Evolutionary conservation across 2,113 vertebrate species (phyloP).

Genomic region (Heterotilapia buettikoferi): DNA sequence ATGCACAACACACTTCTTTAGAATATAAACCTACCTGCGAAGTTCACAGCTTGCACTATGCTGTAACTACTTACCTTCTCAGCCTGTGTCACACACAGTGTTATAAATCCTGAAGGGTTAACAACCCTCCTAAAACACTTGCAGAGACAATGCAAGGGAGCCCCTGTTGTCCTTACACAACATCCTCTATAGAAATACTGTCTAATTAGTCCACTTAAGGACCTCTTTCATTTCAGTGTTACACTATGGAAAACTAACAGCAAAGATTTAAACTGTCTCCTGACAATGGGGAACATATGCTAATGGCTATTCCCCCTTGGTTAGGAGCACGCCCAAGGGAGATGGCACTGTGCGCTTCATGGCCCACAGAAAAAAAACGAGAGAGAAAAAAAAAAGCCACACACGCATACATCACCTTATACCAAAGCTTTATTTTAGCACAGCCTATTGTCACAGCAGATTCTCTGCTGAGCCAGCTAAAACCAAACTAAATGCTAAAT

Average conservation of each 20-base stretch:
- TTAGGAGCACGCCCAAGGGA: conserved; percentile 56
- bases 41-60: neutral
- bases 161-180: conserved; percentile 38
- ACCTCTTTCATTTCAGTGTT: conserved; percentile 66
- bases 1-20: neutral
- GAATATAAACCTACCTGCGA: neutral
- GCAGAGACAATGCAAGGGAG: conserved; percentile 46
- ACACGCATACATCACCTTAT: conserved; percentile 49
- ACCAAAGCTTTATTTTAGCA: conserved; percentile 49
- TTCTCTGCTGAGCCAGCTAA: conserved; percentile 62
- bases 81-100: conserved; percentile 17
- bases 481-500: conserved; percentile 39
- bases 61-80: conserved; percentile 49
- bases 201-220: conserved; percentile 72
- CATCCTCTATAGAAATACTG: conserved; percentile 38
- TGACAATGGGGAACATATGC: conserved; percentile 69
- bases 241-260: conserved; percentile 70
- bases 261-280: conserved; percentile 75
- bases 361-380: conserved; percentile 17
- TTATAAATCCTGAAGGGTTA: conserved; percentile 70
- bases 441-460: conserved; percentile 44
- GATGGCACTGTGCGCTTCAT: conserved; percentile 42
- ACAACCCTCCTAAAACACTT: conserved; percentile 54
- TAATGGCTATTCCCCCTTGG: conserved; percentile 70
- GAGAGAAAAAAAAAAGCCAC: neutral